phyloP scores from a whole-genome alignment of 2,113 vertebrate species.

The Mesitornis unicolor region DNA sequence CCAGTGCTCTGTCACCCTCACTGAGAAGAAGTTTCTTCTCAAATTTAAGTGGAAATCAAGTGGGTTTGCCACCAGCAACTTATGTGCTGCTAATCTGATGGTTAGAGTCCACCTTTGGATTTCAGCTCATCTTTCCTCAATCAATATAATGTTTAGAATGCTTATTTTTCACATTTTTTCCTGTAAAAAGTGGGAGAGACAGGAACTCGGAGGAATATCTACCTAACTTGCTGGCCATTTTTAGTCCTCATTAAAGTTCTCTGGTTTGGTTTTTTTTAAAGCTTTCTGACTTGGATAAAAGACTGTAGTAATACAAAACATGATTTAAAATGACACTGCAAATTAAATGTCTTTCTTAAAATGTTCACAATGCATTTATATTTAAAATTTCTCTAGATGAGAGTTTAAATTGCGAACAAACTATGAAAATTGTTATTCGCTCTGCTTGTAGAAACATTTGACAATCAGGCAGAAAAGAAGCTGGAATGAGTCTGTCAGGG shows the following conservation, averaged over 20 bases:
- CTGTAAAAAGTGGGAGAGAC: neutral
- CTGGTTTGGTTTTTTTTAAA: neutral
- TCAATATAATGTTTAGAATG: neutral
- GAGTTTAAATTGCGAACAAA: constrained; percentile 14
- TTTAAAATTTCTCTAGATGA: constrained; percentile 14
- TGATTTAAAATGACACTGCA: neutral
- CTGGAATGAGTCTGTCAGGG: neutral
- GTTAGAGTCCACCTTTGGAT: neutral
- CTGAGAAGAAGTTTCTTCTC: too few relatives aligned
- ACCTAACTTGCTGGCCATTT: neutral
- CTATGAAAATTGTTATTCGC: neutral
- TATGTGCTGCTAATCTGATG: neutral
- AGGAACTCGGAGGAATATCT: neutral
- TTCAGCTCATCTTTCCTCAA: neutral
- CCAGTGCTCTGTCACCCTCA: too few relatives aligned
- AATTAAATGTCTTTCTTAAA: neutral
- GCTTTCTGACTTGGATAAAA: neutral
- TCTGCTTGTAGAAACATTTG: neutral
- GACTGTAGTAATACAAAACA: neutral
- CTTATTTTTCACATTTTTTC: neutral
- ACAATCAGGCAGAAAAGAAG: neutral
- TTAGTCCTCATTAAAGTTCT: neutral
- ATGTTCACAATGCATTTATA: neutral
- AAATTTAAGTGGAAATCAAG: too few relatives aligned
- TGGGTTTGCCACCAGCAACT: neutral